Base-by-base conservation (phyloP, 2,113 vertebrate species). In the Sebastes fasciatus region DNA sequence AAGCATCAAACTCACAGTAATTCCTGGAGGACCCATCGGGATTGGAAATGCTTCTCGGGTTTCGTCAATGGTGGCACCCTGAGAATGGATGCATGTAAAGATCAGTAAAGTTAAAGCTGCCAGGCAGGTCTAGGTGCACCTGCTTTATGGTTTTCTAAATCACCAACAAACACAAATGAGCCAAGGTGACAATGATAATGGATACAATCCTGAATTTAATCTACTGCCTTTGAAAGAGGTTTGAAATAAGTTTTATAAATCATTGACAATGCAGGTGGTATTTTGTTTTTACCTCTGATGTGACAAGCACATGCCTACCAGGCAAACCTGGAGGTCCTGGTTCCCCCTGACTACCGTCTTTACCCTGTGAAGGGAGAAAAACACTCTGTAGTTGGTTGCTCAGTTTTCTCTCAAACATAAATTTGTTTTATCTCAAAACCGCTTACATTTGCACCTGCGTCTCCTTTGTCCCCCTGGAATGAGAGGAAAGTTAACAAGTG, bases 11-110 rank as follows among this genome's bases (percentile, higher is more conserved):
- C 95, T 94, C 74, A 96, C 96, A 54, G 83, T 79, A 6, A 83
- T 91, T 72, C 96, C 96, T 54, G 96, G 95, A 67, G 93, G 94
- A 52, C 95, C 95, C 95, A 94, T 93, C 8, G 95, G 91, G 62
- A 94, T 71, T 6, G 94, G 93, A 79, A 96, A 95, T 5, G 92
- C 90, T 77, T 94, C 86, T 40, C 94, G 88, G 52, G 94, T 83
- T 45, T 95, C 94, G 4, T 95, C 95, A 9, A 93, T 40, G 10
- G 88, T 92, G 46, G 93, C 88, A 6, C 91, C 92, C 96, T 96
- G 77, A 42, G 19, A 74, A 84, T 5, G 11, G n/a, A 82, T 55
- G 21, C 8, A 45, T 9, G 8, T 5, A 19, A 14, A 52, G 19
- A 74, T 45, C 14, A 43, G 46, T 19, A 16, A 63, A 40, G 4